Conservation (phyloP, 2,888 invertebrate genomes). For the Eupithecia subfuscata region DNA sequence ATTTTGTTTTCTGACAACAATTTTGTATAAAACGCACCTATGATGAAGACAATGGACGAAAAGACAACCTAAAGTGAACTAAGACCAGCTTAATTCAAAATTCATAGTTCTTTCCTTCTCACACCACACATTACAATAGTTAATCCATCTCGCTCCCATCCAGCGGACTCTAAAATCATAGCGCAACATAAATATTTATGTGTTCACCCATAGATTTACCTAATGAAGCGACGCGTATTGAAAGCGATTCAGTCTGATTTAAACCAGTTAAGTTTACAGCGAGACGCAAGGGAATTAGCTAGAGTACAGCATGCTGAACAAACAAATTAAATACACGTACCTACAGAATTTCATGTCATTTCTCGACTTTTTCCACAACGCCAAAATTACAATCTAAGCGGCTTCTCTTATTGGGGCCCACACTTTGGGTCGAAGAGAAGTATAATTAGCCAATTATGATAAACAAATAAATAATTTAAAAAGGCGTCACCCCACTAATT, state of each 20-base stretch:
- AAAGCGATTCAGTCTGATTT: slow-evolving; percentile 31
- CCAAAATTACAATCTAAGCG: not conserved
- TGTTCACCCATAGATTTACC: not conserved
- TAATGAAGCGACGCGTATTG: slow-evolving; percentile 10
- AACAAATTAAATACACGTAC: not conserved
- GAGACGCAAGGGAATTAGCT: slow-evolving; percentile 14
- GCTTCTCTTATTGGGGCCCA: not conserved
- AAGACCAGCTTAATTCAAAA: slow-evolving; percentile 5
- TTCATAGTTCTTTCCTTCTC: not conserved
- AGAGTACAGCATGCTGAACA: not conserved
- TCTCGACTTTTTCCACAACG: not conserved
- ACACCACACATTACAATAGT: not conserved
- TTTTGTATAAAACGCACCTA: not conserved
- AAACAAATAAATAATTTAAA: not conserved
- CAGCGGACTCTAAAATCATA: not conserved
- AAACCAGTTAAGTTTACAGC: slow-evolving; percentile 18
- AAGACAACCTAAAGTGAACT: not conserved
- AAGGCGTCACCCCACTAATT: slow-evolving; percentile 2
- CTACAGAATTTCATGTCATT: not conserved
- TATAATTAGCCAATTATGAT: not conserved
- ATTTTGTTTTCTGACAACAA: not conserved
- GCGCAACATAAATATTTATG: not conserved
- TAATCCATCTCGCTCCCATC: not conserved
- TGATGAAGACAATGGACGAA: not conserved
- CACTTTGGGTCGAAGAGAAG: not conserved